phyloP scores from a whole-genome alignment of 2,113 vertebrate species.

The Takifugu flavidus region DNA sequence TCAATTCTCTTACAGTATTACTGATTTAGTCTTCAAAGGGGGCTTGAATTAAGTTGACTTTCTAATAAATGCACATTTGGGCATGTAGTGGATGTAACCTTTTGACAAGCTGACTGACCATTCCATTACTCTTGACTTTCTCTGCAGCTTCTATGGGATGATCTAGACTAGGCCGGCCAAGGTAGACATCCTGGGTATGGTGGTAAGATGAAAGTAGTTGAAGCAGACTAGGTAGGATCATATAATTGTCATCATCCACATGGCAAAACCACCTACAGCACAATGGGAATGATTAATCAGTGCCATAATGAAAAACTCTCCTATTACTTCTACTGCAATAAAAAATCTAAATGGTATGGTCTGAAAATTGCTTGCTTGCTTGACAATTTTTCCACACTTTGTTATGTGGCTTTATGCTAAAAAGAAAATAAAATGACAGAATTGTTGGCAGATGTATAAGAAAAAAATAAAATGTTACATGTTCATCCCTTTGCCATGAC shows the following conservation, averaged over 20 bases:
- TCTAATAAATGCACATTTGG: not conserved
- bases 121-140: conserved; percentile 85
- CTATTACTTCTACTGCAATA: too few relatives aligned
- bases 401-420: too few relatives aligned
- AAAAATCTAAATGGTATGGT: too few relatives aligned
- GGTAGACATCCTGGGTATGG: conserved; percentile 89
- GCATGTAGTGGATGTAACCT: not conserved
- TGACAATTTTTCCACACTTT: too few relatives aligned
- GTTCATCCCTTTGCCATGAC: too few relatives aligned
- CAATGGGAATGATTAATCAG: not conserved
- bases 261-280: conserved; percentile 93
- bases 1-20: not conserved
- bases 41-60: not conserved
- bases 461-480: too few relatives aligned
- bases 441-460: too few relatives aligned
- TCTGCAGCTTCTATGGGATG: conserved; percentile 94
- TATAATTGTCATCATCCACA: conserved; percentile 96
- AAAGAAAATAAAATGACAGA: too few relatives aligned
- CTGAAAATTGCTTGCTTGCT: too few relatives aligned
- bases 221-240: conserved; percentile 82
- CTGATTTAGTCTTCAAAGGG: not conserved
- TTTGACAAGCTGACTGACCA: conserved; percentile 71
- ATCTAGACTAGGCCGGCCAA: conserved; percentile 93
- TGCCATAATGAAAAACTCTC: not conserved
- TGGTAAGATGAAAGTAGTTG: conserved; percentile 86